These are phyloP conservation scores for Hemiscyllium ocellatum DNA, from an alignment of 2,113 vertebrate genomes.

Conservation along the genomic window DNA sequence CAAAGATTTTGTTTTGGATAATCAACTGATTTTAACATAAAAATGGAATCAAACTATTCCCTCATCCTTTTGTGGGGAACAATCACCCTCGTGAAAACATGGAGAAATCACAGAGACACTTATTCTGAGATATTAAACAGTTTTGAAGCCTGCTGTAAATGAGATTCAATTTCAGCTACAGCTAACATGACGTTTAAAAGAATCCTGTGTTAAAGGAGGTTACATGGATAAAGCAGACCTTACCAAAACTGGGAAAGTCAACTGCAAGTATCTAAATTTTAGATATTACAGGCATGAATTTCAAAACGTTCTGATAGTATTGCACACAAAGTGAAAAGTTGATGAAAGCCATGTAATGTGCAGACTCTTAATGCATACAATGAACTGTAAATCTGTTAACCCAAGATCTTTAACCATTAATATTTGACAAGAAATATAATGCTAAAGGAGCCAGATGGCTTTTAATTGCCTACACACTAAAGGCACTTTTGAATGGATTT, in stretches of 20 bases:
- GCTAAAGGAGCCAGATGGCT: not conserved
- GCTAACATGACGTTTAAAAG: not conserved
- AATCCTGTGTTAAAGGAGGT: not conserved
- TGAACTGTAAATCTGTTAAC: not conserved
- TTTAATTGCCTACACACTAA: slow-evolving; percentile 9
- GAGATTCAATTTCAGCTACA: not conserved
- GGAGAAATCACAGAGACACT: not conserved
- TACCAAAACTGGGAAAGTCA: not conserved
- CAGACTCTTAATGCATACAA: not conserved
- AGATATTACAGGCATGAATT: not conserved
- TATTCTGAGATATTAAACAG: not conserved
- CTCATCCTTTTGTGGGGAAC: not conserved
- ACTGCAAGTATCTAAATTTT: not conserved
- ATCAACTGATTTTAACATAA: not conserved
- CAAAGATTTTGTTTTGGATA: not conserved
- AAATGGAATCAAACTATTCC: not conserved
- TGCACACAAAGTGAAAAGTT: not conserved
- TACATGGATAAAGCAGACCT: not conserved
- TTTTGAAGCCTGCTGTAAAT: not conserved
- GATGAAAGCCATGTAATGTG: not conserved
- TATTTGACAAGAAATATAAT: not conserved
- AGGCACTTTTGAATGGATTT: not conserved
- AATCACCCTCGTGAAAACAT: not conserved
- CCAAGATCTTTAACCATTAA: not conserved
- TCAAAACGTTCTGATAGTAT: not conserved